A percentile compares a stretch with the other conserved stretches of the same genome.
phyloP scores from a whole-genome alignment of 2,888 invertebrate species.

The Hypomecis atomaria region DNA sequence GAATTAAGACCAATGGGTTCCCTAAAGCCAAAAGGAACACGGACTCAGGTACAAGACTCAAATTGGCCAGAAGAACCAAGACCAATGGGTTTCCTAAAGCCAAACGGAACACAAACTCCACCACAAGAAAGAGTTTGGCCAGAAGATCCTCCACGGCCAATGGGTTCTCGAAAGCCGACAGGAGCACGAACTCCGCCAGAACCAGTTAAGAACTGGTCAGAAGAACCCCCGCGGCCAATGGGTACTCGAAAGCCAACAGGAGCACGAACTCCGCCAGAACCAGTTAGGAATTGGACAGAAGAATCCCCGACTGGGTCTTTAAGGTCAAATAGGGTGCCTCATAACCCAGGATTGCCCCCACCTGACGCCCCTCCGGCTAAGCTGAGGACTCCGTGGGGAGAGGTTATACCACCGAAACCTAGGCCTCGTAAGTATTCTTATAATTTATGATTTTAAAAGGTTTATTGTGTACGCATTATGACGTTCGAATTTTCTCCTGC shows the following conservation, averaged over 20 bases:
- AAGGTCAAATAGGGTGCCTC: neutral
- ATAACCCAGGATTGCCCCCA: slow-evolving; percentile 18
- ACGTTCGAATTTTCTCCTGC: no score
- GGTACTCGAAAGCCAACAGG: neutral
- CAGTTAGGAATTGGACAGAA: neutral
- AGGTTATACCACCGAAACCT: slow-evolving; percentile 5
- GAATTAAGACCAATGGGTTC: no score
- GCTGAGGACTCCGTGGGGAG: slow-evolving; percentile 1
- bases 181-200: no score
- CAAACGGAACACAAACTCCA: neutral
- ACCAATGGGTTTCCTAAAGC: neutral
- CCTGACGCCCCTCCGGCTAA: neutral
- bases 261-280: neutral
- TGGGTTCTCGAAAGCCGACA: no score
- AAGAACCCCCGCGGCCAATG: no score
- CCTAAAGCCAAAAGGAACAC: neutral
- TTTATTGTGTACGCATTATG: no score
- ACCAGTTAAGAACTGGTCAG: no score
- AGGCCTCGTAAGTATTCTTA: slow-evolving; percentile 19
- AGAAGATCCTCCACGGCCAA: no score
- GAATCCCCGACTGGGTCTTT: neutral
- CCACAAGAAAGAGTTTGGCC: no score
- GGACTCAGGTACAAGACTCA: neutral
- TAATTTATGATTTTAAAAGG: no score
- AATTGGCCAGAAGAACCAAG: neutral